phyloP scores from a whole-genome alignment of 2,888 invertebrate species.

The Incurvaria masculella region DNA sequence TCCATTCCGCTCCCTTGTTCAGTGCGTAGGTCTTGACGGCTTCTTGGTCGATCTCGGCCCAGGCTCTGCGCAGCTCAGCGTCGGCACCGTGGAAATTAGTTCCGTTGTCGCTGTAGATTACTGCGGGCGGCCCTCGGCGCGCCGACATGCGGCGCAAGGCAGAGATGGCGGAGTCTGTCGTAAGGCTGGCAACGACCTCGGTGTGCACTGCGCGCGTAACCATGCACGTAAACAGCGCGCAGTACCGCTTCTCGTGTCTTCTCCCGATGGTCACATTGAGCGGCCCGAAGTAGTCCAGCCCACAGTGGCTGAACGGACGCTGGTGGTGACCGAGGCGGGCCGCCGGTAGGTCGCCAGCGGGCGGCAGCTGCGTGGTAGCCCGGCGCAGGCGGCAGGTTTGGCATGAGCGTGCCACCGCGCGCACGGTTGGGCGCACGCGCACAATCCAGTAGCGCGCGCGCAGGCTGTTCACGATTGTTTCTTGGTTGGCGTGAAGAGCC shows the following conservation, averaged over 20 bases:
- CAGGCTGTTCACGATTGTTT: conserved; percentile 7
- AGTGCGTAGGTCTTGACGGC: neutral
- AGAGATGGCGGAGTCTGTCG: conserved; percentile 6
- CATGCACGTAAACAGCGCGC: neutral
- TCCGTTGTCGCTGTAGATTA: conserved; percentile 6
- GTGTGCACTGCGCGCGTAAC: conserved; percentile 2
- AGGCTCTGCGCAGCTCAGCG: neutral
- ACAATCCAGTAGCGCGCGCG: conserved; percentile 6
- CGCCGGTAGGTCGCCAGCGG: conserved; percentile 1
- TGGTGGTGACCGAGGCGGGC: conserved; percentile 3
- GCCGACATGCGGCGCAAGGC: conserved; percentile 6
- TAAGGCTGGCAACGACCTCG: conserved; percentile 2
- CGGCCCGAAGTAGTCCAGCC: conserved; percentile 9
- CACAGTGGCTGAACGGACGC: conserved; percentile 3
- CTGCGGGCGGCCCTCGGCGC: conserved; percentile 5
- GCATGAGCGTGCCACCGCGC: neutral
- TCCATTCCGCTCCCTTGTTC: neutral
- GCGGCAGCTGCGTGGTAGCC: neutral
- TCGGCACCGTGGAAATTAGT: conserved; percentile 8
- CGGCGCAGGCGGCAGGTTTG: neutral
- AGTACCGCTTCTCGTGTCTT: conserved; percentile 1
- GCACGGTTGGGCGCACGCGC: conserved; percentile 4
- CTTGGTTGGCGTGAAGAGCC: conserved; percentile 4
- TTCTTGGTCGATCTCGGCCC: neutral
- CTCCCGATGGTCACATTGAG: conserved; percentile 4